Base-by-base conservation (phyloP, 2,113 vertebrate species). In the Felis catus region DNA sequence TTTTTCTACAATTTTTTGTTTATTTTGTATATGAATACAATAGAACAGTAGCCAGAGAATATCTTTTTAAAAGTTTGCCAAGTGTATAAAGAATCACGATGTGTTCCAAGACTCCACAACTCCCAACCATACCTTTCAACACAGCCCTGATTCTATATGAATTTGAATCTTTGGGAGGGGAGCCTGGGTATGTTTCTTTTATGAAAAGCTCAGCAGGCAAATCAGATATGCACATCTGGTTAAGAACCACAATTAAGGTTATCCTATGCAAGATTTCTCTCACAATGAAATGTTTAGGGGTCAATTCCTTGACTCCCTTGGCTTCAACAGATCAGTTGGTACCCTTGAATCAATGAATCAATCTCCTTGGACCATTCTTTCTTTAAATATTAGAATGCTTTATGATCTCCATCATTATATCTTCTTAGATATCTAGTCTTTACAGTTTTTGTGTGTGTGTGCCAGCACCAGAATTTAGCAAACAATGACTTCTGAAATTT, bases 41-140 rank as follows among this genome's bases (percentile, higher is more conserved):
- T 55, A 66, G 65, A 80, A 0, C 4, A 61, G 7, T 65, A 55
- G 0, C 7, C 18, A 36, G 45, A 4, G 18, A 4, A 19, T 63
- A 70, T 45, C 13, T n/a, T 92, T 78, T 78, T 31, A 78, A 36
- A 36, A 79, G 19, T 15, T 84, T 48, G 58, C 31, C 2, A 89
- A 39, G 27, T 79, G 12, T 31, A 58, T 73, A n/a, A 94, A 61
- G 8, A 58, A 83, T 55, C 70, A 33, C 1, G 70, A 14, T n/a
- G 31, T 55, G 15, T 91, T 58, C 36, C 33, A 65, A 18, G 31
- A 31, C 7, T 65, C 51, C 29, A 45, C 36, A 76, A 92, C 61
- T 94, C 18, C 33, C 16, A 87, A 16, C 0, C 13, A 5, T 27
- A 45, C 2, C 7, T 4, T 1, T 1, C 0, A 45, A 39, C 25